These are phyloP conservation scores for Martes flavigula DNA, from an alignment of 2,797 vertebrate species.

Conservation along the genomic window DNA sequence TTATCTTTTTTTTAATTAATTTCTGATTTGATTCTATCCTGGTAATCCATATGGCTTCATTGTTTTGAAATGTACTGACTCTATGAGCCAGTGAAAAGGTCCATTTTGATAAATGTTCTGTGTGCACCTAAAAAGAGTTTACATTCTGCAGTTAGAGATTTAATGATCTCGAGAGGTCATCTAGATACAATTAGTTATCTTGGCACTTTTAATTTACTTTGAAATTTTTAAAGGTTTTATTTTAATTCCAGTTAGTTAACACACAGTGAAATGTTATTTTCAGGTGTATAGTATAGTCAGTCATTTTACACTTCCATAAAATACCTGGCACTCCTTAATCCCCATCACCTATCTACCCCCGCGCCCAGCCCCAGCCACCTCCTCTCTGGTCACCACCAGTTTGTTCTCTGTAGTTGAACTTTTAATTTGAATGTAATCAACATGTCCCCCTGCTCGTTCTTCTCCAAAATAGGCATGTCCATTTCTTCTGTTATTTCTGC, in stretches of 20 bases:
- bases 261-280: not conserved
- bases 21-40: constrained; percentile 11
- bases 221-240: not conserved
- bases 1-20: not conserved
- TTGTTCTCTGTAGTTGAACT: not conserved
- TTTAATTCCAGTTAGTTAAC: not conserved
- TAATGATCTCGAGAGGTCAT: not conserved
- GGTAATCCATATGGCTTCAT: not conserved
- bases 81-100: not conserved
- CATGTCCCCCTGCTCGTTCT: not conserved
- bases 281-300: not conserved
- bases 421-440: not conserved
- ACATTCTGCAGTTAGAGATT: not conserved
- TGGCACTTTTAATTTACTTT: not conserved
- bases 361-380: not conserved
- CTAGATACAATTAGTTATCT: not conserved
- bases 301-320: not conserved
- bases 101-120: not conserved
- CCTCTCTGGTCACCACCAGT: not conserved
- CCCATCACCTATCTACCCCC: not conserved
- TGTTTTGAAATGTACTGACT: not conserved
- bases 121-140: not conserved
- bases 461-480: not conserved
- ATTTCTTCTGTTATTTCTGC: not conserved
- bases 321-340: not conserved